Evolutionary conservation across 2,113 vertebrate species (phyloP).

Genomic region (Malurus elegans): DNA sequence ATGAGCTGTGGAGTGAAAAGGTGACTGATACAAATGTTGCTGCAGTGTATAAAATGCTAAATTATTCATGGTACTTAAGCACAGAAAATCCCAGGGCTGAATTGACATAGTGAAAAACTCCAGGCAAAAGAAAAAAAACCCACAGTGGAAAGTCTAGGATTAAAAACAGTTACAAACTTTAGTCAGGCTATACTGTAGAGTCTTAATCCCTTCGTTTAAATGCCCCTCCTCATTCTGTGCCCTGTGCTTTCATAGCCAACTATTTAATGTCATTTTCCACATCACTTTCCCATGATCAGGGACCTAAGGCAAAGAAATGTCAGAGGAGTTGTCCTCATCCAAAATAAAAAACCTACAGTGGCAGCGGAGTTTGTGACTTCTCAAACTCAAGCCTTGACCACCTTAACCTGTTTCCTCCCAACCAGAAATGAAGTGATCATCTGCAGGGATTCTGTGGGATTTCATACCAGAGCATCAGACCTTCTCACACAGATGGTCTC

Average conservation of each 20-base stretch:
- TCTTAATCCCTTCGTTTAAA: constrained; percentile 4
- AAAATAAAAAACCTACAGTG: background rate
- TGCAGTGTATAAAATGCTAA: constrained; percentile 28
- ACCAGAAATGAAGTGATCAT: accelerated
- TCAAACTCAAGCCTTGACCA: background rate
- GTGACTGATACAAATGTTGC: constrained; percentile 12
- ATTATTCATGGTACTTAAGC: constrained; percentile 26
- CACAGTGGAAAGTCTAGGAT: background rate
- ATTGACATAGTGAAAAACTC: background rate
- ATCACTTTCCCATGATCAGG: background rate
- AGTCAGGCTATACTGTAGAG: background rate
- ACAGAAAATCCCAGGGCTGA: constrained; percentile 1
- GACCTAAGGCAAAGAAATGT: background rate
- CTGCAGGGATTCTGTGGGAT: background rate
- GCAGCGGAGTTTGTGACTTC: background rate
- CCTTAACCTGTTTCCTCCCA: background rate
- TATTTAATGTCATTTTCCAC: background rate
- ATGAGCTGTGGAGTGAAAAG: background rate
- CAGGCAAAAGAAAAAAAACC: background rate
- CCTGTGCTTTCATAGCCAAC: background rate
- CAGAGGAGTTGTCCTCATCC: background rate
- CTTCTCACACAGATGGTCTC: background rate
- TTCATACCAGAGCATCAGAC: background rate
- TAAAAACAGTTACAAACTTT: constrained; percentile 3
- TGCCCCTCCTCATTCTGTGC: background rate